Base-by-base conservation (phyloP, 2,797 vertebrate genomes). In the Cryptoprocta ferox region DNA sequence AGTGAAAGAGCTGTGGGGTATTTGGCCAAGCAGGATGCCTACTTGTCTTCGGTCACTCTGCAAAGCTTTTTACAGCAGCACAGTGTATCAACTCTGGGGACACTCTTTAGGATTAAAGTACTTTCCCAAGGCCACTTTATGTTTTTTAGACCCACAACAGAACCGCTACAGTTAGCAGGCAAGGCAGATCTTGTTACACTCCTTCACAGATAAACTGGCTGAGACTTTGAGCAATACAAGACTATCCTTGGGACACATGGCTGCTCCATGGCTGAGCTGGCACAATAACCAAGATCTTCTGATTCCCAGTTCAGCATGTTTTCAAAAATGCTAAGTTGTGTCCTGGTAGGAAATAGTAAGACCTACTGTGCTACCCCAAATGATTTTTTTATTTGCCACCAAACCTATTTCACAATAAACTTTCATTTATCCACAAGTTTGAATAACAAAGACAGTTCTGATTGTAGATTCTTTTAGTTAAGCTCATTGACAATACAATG, bases 401-500 rank as follows among this genome's bases (percentile, higher is more conserved):
- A 65, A 89, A 28, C 59, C 15, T 63, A 48, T 96, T 96, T 94
- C 65, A 78, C 39, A 95, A 91, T 42, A 78, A 78, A 70, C 24
- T 68, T 95, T 94, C 76, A 96, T 83, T 94, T 83, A 82, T 65
- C 16, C 50, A 61, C 13, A 63, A 45, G 32, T 75, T 80, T 76
- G 21, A 87, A 53, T 89, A 94, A 86, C 75, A 94, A 97, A 97
- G 48, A 94, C 37, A 89, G 42, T 63, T 37, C 61, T 86, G 42
- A 89, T 91, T 94, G 96, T 82, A 80, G 32, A 53, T 65, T 6
- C 73, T 45, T 91, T 35, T 32, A 80, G 32, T 73, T 86, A 94
- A 94, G 35, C 7, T 16, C 32, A 91, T 94, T 91, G 45, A 96
- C 79, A 92, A 68, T 76, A 73, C 35, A 73, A 86, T 84, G 50